These are phyloP conservation scores for Sebastiscus tertius DNA, from an alignment of 2,797 vertebrate species.

Conservation along the genomic window DNA sequence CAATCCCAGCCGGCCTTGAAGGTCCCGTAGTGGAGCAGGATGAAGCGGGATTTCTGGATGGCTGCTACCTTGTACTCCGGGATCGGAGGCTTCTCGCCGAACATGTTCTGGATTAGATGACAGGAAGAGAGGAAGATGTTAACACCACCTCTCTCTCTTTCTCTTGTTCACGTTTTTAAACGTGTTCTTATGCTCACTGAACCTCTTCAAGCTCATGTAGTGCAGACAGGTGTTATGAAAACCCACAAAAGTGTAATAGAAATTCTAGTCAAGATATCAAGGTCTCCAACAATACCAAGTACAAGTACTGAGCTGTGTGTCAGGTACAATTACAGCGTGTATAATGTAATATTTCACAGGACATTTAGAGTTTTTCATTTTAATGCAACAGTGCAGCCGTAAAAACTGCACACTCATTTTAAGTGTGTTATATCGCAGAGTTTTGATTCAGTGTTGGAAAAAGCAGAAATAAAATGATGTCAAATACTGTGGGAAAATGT, in stretches of 20 bases:
- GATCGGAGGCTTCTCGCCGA: constrained; percentile 94
- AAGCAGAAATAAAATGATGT: neutral
- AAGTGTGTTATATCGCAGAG: neutral
- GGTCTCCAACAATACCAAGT: neutral
- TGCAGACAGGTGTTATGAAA: neutral
- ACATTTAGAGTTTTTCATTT: neutral
- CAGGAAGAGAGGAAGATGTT: neutral
- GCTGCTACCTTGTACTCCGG: constrained; percentile 98
- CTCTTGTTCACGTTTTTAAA: neutral
- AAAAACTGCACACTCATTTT: neutral
- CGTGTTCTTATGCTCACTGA: neutral
- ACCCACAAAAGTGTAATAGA: neutral
- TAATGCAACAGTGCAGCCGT: neutral
- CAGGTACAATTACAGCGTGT: neutral
- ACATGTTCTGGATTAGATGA: constrained; percentile 88
- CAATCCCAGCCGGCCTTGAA: constrained; percentile 99
- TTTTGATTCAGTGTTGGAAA: neutral
- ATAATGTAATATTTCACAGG: neutral
- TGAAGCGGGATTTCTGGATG: constrained; percentile 97
- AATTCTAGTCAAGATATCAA: neutral
- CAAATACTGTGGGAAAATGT: neutral
- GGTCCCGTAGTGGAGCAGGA: constrained; percentile 96
- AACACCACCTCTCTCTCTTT: neutral
- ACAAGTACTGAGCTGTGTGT: neutral
- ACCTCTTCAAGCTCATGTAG: neutral